Base-by-base conservation (phyloP, 1,140 invertebrate genomes). In the Hyles euphorbiae region DNA sequence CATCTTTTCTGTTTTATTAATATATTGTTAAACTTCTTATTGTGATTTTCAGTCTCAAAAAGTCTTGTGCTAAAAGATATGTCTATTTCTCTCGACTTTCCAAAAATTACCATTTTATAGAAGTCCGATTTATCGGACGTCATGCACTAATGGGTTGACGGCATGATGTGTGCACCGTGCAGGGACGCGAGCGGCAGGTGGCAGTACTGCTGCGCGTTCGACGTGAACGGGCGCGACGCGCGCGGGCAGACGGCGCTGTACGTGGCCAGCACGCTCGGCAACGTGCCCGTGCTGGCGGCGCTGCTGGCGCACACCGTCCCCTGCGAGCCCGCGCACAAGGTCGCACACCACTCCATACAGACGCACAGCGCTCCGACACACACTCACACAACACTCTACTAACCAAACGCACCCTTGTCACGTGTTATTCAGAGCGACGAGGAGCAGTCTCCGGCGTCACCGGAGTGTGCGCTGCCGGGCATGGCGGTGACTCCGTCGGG, bases 191-290 rank as follows among this genome's bases (percentile, higher is more conserved):
- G 90, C 3, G 93, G 93, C 22, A 91, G 94, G 51, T 96, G 93
- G 90, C 95, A 97, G 76, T 98, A 96, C 85, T 91, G 93, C 10
- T 92, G 97, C 85, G 93, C 96, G 5, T 98, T 97, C 80, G 96
- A 98, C 87, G 91, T 98, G 5, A 99, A 99, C 86, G 92, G 93
- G 50, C 93, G 94, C 63, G 97, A 99, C 87, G 95, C 95, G 0
- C 95, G 95, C 10, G 97, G 96, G 0, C 96, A 98, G 78, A 98
- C 94, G 60, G 93, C 96, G 49, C 89, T 99, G 0, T 98, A 98
- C 84, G 93, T 98, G 48, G 95, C 96, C 6, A 95, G 95, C 78
- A 92, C 94, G 48, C 89, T 97, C 45, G 96, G 96, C 1, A 97
- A 98, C 81, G 90, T 92, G 48, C 93, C 94, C 67, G 91, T 98